These are phyloP conservation scores for Ciona savignyi DNA, from an alignment of 23 tunicate genomes.

Conservation along the genomic window DNA sequence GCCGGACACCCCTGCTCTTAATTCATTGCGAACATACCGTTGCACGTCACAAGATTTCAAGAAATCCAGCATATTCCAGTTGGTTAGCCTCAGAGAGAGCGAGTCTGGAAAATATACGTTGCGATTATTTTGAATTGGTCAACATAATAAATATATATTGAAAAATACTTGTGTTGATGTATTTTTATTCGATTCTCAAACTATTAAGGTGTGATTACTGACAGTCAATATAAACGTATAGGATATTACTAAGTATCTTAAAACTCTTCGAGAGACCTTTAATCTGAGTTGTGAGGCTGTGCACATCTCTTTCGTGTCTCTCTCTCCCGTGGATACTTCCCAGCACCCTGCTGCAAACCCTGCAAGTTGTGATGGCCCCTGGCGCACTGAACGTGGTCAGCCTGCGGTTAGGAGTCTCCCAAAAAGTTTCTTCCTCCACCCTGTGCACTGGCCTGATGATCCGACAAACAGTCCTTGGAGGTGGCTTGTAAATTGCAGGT, in stretches of 20 bases:
- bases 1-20: conserved; percentile 15
- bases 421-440: conserved; percentile 7
- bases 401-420: conserved; percentile 19
- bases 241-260: no score
- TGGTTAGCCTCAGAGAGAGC: conserved; percentile 8
- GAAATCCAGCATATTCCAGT: conserved; percentile 34
- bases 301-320: conserved; percentile 42
- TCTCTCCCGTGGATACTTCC: conserved; percentile 39
- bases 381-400: conserved; percentile 22
- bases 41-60: conserved; percentile 19
- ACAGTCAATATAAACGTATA: no score
- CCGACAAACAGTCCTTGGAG: neutral
- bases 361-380: conserved; percentile 14
- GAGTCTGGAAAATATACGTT: conserved; percentile 4
- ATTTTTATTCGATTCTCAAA: no score
- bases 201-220: no score
- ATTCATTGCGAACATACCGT: conserved; percentile 12
- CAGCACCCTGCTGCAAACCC: conserved; percentile 21
- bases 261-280: conserved; percentile 18
- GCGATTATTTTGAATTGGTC: no score
- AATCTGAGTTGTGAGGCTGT: conserved; percentile 19
- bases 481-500: neutral
- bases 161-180: neutral
- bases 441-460: neutral
- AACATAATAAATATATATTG: no score